Evolutionary conservation across 2,888 invertebrate genomes (phyloP), one percentile per base, ranked within the genome.

Genomic region (Acronicta leporina): DNA sequence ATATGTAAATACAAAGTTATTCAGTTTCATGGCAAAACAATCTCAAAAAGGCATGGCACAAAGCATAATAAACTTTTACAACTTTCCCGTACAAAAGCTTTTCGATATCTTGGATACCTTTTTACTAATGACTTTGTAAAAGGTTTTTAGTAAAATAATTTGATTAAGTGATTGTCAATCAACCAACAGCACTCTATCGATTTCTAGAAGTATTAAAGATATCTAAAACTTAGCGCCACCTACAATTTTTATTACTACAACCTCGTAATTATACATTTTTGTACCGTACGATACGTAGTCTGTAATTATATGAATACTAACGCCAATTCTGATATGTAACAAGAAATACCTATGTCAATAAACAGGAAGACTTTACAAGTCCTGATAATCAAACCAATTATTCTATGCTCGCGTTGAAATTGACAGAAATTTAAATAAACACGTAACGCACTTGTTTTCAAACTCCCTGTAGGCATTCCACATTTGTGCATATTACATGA

Each of bases 131-230:
- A 20, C 20, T 20, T 20, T 20, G 4, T 20, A 20, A 3, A 4
- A 20, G 20, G 4, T 20, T 20, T 20, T 20, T 20, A 3, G 20
- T 20, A 20, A 20, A 20, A 62, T 35, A 55, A 20, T 38, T 10
- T 68, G 68, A 68, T 68, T 56, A 63, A 63, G 10, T 35, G 44
- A 49, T 68, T 45, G 56, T 16, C 5, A 46, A 47, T 47, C 53
- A 41, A 58, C 58, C 63, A 15, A 47, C 42, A 10, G 38, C n/a
- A 1, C 15, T 14, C 40, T 50, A 68, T 68, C 58, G 42, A 10
- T 69, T 49, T 30, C 8, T 11, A 27, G 40, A 63, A 67, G 13
- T 42, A 11, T 11, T 33, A 48, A 56, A 11, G 33, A 11, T 43
- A 10, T 7, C 16, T 51, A 5, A 16, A 27, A 20, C 50, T 51